Evolutionary conservation across 2,113 vertebrate species (phyloP).

Genomic region (Eublepharis macularius): DNA sequence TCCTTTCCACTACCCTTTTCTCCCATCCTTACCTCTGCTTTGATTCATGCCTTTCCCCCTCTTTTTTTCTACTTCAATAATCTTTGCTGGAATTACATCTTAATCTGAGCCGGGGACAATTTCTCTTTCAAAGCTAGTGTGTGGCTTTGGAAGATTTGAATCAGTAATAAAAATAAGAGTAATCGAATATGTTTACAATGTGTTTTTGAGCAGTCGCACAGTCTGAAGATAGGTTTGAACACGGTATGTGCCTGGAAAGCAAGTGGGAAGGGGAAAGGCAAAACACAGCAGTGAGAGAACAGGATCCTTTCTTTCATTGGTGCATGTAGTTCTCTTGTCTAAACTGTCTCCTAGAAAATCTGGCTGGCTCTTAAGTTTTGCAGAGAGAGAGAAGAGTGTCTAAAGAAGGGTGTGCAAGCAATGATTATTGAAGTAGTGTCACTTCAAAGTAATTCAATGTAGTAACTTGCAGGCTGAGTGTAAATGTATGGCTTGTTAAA

Average conservation of each 20-base stretch:
- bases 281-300: neutral
- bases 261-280: neutral
- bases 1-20: too few species aligned
- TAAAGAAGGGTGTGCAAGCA: neutral
- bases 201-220: neutral
- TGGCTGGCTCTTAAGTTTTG: neutral
- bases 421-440: constrained; percentile 3
- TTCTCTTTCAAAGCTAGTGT: neutral
- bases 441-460: constrained; percentile 33
- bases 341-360: neutral
- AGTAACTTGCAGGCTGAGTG: constrained; percentile 60
- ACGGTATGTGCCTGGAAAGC: neutral
- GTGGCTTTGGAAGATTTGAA: neutral
- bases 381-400: too few species aligned
- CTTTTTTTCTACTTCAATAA: too few species aligned
- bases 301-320: neutral
- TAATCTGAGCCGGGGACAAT: neutral
- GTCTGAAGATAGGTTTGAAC: neutral
- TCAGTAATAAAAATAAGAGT: neutral
- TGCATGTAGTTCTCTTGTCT: neutral
- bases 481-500: constrained; percentile 70
- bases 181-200: neutral
- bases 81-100: too few species aligned
- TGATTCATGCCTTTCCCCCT: too few species aligned
- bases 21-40: too few species aligned